Evolutionary conservation across 2,888 invertebrate species (phyloP).

Genomic region (Tanypteryx hageni): DNA sequence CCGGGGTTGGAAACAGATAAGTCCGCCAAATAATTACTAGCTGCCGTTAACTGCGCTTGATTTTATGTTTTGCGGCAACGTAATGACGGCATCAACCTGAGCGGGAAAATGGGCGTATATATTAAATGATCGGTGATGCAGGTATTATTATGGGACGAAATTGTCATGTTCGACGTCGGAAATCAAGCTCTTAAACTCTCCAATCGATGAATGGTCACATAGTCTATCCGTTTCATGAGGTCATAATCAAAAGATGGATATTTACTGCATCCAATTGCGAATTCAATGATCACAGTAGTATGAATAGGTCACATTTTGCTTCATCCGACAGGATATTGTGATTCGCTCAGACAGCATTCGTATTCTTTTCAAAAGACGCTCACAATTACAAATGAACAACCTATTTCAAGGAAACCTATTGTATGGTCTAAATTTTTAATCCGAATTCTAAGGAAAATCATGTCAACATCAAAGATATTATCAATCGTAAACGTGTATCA

Average conservation of each 20-base stretch:
- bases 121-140: conserved; percentile 10
- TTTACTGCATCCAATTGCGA: not conserved
- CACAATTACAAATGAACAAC: too few relatives aligned
- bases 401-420: too few relatives aligned
- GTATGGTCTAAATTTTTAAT: too few relatives aligned
- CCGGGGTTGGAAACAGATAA: not conserved
- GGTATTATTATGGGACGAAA: not conserved
- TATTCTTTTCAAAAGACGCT: too few relatives aligned
- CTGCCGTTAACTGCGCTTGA: not conserved
- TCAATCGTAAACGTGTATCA: too few relatives aligned
- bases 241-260: conserved; percentile 8
- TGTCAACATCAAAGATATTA: too few relatives aligned
- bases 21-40: conserved; percentile 11
- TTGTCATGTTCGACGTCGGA: not conserved
- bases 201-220: conserved; percentile 14
- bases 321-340: too few relatives aligned
- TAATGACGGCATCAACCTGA: not conserved
- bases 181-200: not conserved
- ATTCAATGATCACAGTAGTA: not conserved
- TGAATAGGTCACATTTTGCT: not conserved
- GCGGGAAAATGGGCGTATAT: conserved; percentile 17
- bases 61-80: not conserved
- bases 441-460: too few relatives aligned
- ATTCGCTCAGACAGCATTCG: too few relatives aligned
- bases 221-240: conserved; percentile 10